Conservation (phyloP, 1,140 invertebrate genomes). For the Heliothis subflexa region DNA sequence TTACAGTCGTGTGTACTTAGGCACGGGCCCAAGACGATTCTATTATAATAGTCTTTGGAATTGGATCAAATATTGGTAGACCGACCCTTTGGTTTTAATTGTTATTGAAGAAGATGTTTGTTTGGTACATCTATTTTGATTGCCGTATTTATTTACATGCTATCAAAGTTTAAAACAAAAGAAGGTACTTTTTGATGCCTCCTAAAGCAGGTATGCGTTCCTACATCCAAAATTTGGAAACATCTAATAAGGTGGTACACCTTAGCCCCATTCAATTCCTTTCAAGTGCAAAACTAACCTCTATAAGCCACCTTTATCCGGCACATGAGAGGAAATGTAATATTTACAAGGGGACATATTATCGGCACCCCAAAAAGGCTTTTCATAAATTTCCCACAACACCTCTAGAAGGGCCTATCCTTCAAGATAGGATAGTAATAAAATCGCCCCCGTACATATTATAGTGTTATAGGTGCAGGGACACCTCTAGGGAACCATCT, state of each 20-base stretch:
- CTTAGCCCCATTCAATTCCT: background rate
- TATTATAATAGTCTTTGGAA: conserved; percentile 44
- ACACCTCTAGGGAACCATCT: conserved; percentile 73
- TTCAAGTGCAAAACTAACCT: conserved; percentile 1
- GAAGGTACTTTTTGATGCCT: too few species aligned
- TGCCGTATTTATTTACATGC: background rate
- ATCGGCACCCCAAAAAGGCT: conserved; percentile 59
- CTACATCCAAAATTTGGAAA: background rate
- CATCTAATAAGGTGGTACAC: background rate
- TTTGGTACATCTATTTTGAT: conserved; percentile 4
- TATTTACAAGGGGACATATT: conserved; percentile 59
- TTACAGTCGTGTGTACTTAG: conserved; percentile 58
- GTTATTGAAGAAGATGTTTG: background rate
- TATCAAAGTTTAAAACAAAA: too few species aligned
- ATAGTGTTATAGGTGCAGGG: conserved; percentile 67
- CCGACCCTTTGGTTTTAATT: conserved; percentile 6
- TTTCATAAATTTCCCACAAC: conserved; percentile 68
- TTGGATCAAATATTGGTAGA: conserved; percentile 45
- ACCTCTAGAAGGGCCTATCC: conserved; percentile 57
- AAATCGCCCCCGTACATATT: conserved; percentile 75
- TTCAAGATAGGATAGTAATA: conserved; percentile 71
- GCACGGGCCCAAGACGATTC: conserved; percentile 39
- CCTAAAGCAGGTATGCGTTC: background rate
- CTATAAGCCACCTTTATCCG: conserved; percentile 46
- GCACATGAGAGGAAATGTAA: conserved; percentile 49